Evolutionary conservation across 1,140 invertebrate species (phyloP).

Genomic region (Antheraea mylitta): DNA sequence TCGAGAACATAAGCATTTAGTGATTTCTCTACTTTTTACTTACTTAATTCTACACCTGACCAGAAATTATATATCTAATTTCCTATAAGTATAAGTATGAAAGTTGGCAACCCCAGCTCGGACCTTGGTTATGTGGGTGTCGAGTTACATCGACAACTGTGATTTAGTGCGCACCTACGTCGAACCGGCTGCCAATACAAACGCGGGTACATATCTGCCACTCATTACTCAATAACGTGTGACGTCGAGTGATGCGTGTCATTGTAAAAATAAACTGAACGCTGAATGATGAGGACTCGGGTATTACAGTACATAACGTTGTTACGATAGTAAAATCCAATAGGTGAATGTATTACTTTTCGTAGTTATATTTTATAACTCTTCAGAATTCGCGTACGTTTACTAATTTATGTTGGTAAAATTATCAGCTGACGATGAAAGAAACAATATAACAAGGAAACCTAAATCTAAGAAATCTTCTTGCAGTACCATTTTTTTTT

Average conservation of each 20-base stretch:
- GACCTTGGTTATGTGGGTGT: neutral
- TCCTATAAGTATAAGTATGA: neutral
- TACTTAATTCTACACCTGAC: too few species aligned
- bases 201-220: conserved; percentile 9
- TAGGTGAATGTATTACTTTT: too few species aligned
- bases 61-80: neutral
- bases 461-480: too few species aligned
- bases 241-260: conserved; percentile 17
- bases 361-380: too few species aligned
- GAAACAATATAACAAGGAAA: too few species aligned
- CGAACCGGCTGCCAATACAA: conserved; percentile 26
- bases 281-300: conserved; percentile 26
- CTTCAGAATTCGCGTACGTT: too few species aligned
- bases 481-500: too few species aligned
- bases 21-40: too few species aligned
- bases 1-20: too few species aligned
- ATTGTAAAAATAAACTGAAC: conserved; percentile 33
- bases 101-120: neutral
- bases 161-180: neutral
- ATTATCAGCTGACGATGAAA: too few species aligned
- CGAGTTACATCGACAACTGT: conserved; percentile 11
- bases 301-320: neutral
- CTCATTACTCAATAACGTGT: conserved; percentile 35
- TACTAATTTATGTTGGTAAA: too few species aligned
- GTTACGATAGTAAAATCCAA: neutral